phyloP scores from a whole-genome alignment of 2,888 invertebrate species.

The Cloeon dipterum region DNA sequence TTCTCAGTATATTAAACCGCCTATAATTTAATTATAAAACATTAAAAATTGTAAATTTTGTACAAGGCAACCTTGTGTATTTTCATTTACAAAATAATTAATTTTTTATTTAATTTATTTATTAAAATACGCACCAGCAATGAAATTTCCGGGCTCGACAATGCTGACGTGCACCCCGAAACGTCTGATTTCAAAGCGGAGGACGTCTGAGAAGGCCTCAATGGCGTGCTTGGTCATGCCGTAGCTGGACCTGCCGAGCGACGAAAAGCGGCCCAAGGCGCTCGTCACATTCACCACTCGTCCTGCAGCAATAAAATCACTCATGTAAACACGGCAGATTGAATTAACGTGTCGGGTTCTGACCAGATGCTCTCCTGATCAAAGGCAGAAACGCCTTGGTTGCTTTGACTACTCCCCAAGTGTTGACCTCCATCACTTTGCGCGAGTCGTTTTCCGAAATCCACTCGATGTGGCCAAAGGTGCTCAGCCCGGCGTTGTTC shows the following conservation, averaged over 20 bases:
- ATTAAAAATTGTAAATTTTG: no score
- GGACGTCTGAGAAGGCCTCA: constrained; percentile 14
- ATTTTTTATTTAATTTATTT: neutral
- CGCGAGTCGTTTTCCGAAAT: constrained; percentile 15
- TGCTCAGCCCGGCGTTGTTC: constrained; percentile 24
- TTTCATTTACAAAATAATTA: no score
- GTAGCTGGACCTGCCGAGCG: constrained; percentile 14
- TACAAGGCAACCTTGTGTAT: no score
- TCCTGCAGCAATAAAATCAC: constrained; percentile 9
- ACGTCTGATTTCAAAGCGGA: constrained; percentile 13
- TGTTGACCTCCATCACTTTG: constrained; percentile 19
- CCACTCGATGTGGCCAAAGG: constrained; percentile 23
- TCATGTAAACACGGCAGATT: no score
- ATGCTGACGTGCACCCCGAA: constrained; percentile 12
- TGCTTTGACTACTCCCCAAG: constrained; percentile 20
- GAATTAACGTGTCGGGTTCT: no score
- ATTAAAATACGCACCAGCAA: constrained; percentile 12
- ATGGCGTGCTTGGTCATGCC: constrained; percentile 15
- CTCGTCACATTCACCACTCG: constrained; percentile 15
- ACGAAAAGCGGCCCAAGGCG: constrained; percentile 12
- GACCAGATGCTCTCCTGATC: neutral
- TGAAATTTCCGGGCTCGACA: constrained; percentile 16
- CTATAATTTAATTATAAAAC: no score
- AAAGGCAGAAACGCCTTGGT: constrained; percentile 18
- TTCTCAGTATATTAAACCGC: no score